Evolutionary conservation across 2,797 vertebrate genomes (phyloP).

Genomic region (Cercopithecus mitis): DNA sequence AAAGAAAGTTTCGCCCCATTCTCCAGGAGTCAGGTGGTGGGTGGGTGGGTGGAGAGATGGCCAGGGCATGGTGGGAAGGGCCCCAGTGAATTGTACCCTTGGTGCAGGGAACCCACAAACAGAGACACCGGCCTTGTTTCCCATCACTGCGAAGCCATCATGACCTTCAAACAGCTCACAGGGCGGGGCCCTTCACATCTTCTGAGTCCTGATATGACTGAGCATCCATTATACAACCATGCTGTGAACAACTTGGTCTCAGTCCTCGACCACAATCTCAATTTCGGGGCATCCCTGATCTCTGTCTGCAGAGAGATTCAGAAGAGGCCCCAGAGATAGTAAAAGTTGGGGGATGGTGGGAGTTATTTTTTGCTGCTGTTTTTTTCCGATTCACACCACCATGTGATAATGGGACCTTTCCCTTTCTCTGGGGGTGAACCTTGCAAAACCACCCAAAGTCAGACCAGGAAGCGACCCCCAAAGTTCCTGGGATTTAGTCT

Average conservation of each 20-base stretch:
- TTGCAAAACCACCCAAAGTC: neutral
- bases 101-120: neutral
- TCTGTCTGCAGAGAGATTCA: conserved; percentile 11
- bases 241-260: neutral
- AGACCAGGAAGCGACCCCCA: neutral
- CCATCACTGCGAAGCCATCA: conserved; percentile 40
- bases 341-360: neutral
- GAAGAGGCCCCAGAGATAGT: neutral
- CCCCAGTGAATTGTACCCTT: neutral
- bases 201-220: conserved; percentile 74
- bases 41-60: neutral
- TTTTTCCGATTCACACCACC: neutral
- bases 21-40: neutral
- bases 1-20: neutral
- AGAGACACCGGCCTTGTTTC: neutral
- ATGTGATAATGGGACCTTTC: neutral
- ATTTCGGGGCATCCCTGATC: conserved; percentile 63
- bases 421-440: neutral
- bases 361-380: neutral
- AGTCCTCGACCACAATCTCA: conserved; percentile 23
- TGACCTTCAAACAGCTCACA: conserved; percentile 73
- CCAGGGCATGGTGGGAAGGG: neutral
- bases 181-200: neutral
- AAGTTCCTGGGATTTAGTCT: neutral
- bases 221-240: neutral